These are phyloP conservation scores for Melanchra persicariae DNA, from an alignment of 2,888 invertebrate species.

Conservation along the genomic window DNA sequence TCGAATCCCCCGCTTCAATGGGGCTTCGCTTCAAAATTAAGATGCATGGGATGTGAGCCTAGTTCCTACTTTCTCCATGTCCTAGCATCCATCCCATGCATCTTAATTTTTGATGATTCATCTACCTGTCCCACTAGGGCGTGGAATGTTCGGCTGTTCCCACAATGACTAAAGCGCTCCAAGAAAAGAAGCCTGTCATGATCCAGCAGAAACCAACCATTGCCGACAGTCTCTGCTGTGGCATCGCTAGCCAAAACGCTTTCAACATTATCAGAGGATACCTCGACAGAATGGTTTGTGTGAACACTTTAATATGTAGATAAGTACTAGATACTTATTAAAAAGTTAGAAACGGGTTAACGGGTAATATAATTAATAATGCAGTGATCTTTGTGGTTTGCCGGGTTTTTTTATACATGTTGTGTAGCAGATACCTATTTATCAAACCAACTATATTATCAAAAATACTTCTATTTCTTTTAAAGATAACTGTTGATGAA, in stretches of 20 bases:
- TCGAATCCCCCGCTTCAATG: too few species aligned
- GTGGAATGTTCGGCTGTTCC: slow-evolving; percentile 96
- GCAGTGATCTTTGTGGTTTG: too few species aligned
- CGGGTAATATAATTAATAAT: too few species aligned
- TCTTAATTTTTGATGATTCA: slow-evolving; percentile 1
- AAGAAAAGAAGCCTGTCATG: slow-evolving; percentile 92
- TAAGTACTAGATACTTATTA: neutral
- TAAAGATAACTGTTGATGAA: slow-evolving; percentile 92
- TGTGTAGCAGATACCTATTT: too few species aligned
- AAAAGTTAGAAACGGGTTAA: too few species aligned
- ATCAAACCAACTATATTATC: too few species aligned
- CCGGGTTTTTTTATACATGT: too few species aligned
- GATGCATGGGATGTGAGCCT: too few species aligned
- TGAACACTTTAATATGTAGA: neutral
- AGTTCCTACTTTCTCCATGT: neutral
- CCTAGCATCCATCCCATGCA: neutral
- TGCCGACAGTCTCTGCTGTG: slow-evolving; percentile 95
- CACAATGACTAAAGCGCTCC: slow-evolving; percentile 93
- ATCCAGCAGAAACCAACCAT: slow-evolving; percentile 92
- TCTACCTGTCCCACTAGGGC: slow-evolving; percentile 88
- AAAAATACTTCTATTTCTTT: neutral
- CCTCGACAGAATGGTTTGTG: slow-evolving; percentile 93
- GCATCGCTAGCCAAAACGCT: slow-evolving; percentile 95
- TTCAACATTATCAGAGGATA: slow-evolving; percentile 93
- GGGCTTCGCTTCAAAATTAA: too few species aligned